Evolutionary conservation across 2,113 vertebrate genomes (phyloP).

Genomic region (Notiomystis cincta): DNA sequence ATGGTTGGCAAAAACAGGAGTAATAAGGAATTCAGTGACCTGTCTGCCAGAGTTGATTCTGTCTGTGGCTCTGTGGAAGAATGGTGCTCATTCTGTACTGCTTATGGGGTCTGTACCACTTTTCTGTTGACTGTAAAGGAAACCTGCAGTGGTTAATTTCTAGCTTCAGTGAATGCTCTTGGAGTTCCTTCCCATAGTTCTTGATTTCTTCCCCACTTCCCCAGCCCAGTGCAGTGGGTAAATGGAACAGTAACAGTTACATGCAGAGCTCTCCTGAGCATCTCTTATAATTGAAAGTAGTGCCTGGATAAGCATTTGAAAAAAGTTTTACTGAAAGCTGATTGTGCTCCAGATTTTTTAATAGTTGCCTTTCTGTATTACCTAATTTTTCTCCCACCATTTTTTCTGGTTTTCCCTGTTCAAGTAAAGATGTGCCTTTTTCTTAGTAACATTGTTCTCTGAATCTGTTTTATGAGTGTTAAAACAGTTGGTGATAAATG

Average conservation of each 20-base stretch:
- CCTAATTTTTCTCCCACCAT: neutral
- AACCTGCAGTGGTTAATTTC: accelerated
- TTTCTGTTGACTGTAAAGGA: neutral
- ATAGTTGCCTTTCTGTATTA: neutral
- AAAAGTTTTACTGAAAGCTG: neutral
- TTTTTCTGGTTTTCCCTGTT: neutral
- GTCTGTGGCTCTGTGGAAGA: neutral
- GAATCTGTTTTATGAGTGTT: neutral
- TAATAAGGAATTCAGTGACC: neutral
- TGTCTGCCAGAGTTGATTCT: neutral
- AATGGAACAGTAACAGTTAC: neutral
- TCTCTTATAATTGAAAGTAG: neutral
- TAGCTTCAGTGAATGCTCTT: neutral
- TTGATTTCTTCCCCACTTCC: neutral
- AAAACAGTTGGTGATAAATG: neutral
- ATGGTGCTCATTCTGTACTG: neutral
- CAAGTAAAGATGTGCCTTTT: neutral
- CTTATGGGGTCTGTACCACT: neutral
- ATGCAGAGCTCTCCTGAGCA: neutral
- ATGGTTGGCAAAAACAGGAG: neutral
- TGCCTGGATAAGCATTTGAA: neutral
- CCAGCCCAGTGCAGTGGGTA: neutral
- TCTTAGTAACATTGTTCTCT: neutral
- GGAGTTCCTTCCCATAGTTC: neutral
- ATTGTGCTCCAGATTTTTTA: neutral